A percentile compares a stretch with the other conserved stretches of the same genome.
These are phyloP conservation scores for Phasia obesa DNA, from an alignment of 2,888 invertebrate species.

Conservation along the genomic window DNA sequence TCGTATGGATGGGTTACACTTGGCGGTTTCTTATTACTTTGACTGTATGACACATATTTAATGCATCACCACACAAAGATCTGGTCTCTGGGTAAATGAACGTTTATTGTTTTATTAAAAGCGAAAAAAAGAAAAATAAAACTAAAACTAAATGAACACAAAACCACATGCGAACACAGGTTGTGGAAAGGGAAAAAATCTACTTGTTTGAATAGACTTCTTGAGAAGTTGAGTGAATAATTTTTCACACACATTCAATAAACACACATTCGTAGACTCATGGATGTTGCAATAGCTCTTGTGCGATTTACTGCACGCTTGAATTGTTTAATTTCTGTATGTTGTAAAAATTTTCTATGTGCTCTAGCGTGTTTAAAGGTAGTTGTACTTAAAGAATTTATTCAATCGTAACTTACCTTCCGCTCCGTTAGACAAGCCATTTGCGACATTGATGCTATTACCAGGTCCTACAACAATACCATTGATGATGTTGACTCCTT, in stretches of 20 bases:
- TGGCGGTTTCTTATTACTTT: conserved; percentile 53
- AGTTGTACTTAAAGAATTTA: conserved; percentile 76
- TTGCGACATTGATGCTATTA: conserved; percentile 76
- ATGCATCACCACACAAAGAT: conserved; percentile 18
- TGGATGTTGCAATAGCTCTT: conserved; percentile 46
- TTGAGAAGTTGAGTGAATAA: conserved; percentile 61
- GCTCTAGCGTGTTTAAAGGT: conserved; percentile 43
- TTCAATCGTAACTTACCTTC: conserved; percentile 80
- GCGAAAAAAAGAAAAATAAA: conserved; percentile 15
- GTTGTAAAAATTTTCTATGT: conserved; percentile 36
- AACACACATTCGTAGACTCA: conserved; percentile 17
- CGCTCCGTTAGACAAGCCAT: conserved; percentile 79
- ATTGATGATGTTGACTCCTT: conserved; percentile 77
- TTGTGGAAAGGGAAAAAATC: neutral
- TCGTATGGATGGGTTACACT: conserved; percentile 16
- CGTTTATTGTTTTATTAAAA: conserved; percentile 52
- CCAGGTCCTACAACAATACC: conserved; percentile 77
- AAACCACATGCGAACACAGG: conserved; percentile 7
- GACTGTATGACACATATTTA: conserved; percentile 47
- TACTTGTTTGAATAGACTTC: conserved; percentile 34
- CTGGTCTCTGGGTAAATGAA: conserved; percentile 33
- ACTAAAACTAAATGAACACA: conserved; percentile 7
- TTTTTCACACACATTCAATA: conserved; percentile 28
- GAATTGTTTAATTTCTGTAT: conserved; percentile 65
- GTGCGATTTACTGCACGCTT: conserved; percentile 57